Evolutionary conservation across 2,888 invertebrate species (phyloP).

Genomic region (Rhabditoides inermis): DNA sequence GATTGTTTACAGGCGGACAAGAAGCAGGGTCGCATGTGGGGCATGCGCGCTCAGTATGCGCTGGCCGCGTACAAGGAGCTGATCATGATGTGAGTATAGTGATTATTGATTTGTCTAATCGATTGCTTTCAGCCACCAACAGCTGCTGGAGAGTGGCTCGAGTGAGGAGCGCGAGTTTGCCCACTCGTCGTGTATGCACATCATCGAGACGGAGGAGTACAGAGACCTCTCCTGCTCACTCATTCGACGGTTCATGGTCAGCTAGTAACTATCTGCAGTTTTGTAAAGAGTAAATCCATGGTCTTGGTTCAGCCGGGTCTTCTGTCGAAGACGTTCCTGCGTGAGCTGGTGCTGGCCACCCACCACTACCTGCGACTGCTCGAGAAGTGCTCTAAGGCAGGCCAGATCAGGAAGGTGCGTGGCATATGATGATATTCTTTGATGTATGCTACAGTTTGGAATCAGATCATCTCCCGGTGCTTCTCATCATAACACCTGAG

Average conservation of each 20-base stretch:
- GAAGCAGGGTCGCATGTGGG: constrained; percentile 72
- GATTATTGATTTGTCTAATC: background rate
- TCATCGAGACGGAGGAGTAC: constrained; percentile 43
- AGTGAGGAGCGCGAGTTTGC: constrained; percentile 18
- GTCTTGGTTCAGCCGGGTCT: constrained; percentile 61
- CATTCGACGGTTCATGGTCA: constrained; percentile 28
- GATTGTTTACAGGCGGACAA: constrained; percentile 79
- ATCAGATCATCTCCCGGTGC: too few species aligned
- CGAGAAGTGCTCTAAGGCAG: constrained; percentile 52
- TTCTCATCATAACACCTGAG: too few species aligned
- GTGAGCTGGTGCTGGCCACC: constrained; percentile 55
- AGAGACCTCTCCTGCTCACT: constrained; percentile 31
- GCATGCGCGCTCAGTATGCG: constrained; percentile 67
- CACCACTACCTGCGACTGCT: constrained; percentile 56
- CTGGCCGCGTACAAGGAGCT: constrained; percentile 73
- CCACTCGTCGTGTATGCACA: constrained; percentile 19
- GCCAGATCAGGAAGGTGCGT: constrained; percentile 17
- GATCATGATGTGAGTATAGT: constrained; percentile 65
- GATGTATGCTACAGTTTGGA: too few species aligned
- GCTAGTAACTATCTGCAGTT: background rate
- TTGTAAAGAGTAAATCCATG: background rate
- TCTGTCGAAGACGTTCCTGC: constrained; percentile 62
- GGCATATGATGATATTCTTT: background rate
- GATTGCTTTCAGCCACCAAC: constrained; percentile 15
- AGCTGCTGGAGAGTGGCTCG: constrained; percentile 10